phyloP scores from a whole-genome alignment of 2,888 invertebrate species.

The Apamea anceps region DNA sequence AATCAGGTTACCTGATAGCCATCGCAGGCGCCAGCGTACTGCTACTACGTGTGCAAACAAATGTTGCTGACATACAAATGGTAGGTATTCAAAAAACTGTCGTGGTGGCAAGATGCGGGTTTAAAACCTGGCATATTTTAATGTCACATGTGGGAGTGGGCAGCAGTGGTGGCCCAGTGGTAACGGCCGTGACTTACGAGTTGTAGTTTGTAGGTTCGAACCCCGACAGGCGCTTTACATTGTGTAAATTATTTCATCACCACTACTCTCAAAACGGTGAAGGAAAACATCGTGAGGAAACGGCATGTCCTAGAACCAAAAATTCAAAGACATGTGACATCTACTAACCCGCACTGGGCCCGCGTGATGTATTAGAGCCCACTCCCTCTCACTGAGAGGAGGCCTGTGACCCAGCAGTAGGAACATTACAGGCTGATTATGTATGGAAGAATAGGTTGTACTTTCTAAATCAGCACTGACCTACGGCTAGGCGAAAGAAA shows the following conservation, averaged over 20 bases:
- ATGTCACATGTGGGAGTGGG: neutral
- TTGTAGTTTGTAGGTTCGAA: neutral
- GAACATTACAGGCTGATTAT: too few relatives aligned
- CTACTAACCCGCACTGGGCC: neutral
- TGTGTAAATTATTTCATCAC: neutral
- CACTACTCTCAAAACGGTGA: too few relatives aligned
- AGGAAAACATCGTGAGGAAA: neutral
- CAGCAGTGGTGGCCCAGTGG: neutral
- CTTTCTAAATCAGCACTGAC: neutral
- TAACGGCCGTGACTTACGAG: too few relatives aligned
- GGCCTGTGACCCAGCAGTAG: too few relatives aligned
- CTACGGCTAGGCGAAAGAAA: neutral
- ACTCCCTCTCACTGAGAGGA: too few relatives aligned
- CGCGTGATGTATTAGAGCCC: neutral
- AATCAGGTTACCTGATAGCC: slow-evolving; percentile 36
- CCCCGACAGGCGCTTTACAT: neutral
- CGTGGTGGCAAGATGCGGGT: neutral
- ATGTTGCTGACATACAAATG: neutral
- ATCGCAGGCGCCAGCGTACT: slow-evolving; percentile 37
- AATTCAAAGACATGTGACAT: neutral
- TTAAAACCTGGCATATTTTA: too few relatives aligned
- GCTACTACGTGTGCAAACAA: slow-evolving; percentile 13
- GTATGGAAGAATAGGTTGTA: too few relatives aligned
- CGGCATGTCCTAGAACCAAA: neutral
- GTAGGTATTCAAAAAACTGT: neutral